Percentiles rank a stretch among this genome's conserved stretches.
phyloP scores from a whole-genome alignment of 2,113 vertebrate species.

The Anas platyrhynchos region DNA sequence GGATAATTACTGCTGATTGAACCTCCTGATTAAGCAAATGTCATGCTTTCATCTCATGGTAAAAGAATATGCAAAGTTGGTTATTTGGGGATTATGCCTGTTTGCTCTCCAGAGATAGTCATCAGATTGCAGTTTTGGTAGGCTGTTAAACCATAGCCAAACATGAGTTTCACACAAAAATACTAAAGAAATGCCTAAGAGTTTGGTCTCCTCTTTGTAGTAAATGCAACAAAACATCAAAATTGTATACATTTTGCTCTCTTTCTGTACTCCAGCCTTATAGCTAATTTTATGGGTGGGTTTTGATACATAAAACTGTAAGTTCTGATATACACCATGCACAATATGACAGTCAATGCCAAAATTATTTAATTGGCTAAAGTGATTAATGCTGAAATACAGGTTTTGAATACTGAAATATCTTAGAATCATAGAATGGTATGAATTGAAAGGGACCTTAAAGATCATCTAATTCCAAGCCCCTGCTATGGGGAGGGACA shows the following conservation, averaged over 20 bases:
- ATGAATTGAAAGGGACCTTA: too few species aligned
- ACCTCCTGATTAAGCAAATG: background rate
- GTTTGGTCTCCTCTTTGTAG: background rate
- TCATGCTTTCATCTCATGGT: background rate
- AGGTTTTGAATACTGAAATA: background rate
- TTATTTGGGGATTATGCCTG: background rate
- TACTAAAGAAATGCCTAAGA: background rate
- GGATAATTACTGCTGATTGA: background rate
- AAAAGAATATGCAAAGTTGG: background rate
- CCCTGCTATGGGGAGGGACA: too few species aligned
- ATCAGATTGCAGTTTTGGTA: background rate
- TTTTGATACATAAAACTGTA: background rate
- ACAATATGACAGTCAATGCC: background rate
- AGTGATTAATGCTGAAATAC: background rate
- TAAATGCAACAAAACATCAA: background rate
- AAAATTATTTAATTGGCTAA: background rate
- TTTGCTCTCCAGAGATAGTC: background rate
- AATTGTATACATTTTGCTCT: background rate
- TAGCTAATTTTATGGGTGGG: fast-evolving
- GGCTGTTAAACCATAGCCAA: background rate
- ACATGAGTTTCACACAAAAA: background rate
- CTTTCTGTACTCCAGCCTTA: background rate
- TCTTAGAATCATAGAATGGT: too few species aligned
- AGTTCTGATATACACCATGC: background rate
- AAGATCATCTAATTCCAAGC: too few species aligned